Conservation (phyloP, 1,140 invertebrate genomes). For the Caenorhabditis latens region DNA sequence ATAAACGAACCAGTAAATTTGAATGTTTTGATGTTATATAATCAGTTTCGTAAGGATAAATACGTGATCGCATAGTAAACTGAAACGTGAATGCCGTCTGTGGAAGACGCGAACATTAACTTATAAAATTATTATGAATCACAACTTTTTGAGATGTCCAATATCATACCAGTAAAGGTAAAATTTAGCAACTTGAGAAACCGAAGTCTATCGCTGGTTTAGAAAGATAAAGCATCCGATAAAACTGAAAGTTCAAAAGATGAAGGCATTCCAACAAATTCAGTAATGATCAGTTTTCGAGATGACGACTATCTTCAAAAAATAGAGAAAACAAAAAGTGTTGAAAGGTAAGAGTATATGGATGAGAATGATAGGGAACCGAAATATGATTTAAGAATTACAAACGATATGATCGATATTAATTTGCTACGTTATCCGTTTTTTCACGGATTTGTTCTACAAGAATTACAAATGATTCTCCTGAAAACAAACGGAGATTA, state of each 20-base stretch:
- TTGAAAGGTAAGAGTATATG: conserved; percentile 1
- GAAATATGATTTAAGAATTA: not conserved
- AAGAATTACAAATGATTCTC: conserved; percentile 35
- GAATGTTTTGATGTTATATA: not conserved
- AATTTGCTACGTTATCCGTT: conserved; percentile 3
- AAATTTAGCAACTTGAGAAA: too few relatives aligned
- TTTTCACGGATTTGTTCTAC: conserved; percentile 34
- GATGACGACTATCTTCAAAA: conserved; percentile 5
- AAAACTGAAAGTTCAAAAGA: conserved; percentile 22
- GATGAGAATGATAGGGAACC: not conserved
- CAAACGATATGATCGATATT: conserved; percentile 22
- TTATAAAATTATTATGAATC: too few relatives aligned
- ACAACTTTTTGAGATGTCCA: too few relatives aligned
- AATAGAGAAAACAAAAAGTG: conserved; percentile 20
- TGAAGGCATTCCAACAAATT: not conserved
- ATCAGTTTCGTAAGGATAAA: too few relatives aligned
- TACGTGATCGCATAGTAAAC: not conserved
- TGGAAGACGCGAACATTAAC: too few relatives aligned
- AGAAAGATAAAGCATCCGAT: not conserved
- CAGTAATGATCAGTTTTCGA: conserved; percentile 46
- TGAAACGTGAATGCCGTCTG: not conserved
- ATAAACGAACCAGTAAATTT: conserved; percentile 24
- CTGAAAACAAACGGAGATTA: conserved; percentile 30
- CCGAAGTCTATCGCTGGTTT: too few relatives aligned
- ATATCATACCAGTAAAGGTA: too few relatives aligned